phyloP scores from a whole-genome alignment of 2,797 vertebrate genomes.

The Eulemur albifrons region DNA sequence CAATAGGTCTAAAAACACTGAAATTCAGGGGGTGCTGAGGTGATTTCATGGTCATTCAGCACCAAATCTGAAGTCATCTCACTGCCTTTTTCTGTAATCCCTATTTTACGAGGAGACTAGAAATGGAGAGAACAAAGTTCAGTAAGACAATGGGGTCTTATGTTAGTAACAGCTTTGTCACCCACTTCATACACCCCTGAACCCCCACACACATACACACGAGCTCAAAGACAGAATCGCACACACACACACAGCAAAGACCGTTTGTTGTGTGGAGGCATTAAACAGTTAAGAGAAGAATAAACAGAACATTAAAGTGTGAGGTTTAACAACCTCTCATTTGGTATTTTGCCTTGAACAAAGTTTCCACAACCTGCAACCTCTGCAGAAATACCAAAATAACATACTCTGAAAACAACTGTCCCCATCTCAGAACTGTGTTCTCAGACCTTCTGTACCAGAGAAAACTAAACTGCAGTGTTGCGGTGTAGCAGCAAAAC shows the following conservation, averaged over 20 bases:
- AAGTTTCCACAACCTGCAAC: background rate
- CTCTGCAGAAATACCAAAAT: constrained; percentile 20
- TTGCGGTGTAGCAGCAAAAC: background rate
- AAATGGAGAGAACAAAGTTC: background rate
- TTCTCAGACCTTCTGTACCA: background rate
- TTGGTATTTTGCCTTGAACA: background rate
- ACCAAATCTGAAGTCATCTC: background rate
- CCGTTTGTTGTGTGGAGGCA: accelerated
- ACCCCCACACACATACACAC: background rate
- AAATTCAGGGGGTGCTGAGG: background rate
- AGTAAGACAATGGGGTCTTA: background rate
- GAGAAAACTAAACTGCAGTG: background rate
- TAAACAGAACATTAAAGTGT: background rate
- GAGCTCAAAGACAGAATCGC: background rate
- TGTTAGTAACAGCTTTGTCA: background rate
- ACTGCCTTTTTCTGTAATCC: background rate
- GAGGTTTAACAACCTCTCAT: background rate
- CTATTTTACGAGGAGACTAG: background rate
- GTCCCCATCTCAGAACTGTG: background rate
- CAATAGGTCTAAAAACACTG: background rate
- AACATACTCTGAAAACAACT: background rate
- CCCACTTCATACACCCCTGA: background rate
- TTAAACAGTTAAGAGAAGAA: background rate
- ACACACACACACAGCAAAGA: background rate
- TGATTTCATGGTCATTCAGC: background rate